Percentiles rank a stretch among this genome's conserved stretches.
These are phyloP conservation scores for Eulithis prunata DNA, from an alignment of 2,888 invertebrate genomes.

Conservation along the genomic window DNA sequence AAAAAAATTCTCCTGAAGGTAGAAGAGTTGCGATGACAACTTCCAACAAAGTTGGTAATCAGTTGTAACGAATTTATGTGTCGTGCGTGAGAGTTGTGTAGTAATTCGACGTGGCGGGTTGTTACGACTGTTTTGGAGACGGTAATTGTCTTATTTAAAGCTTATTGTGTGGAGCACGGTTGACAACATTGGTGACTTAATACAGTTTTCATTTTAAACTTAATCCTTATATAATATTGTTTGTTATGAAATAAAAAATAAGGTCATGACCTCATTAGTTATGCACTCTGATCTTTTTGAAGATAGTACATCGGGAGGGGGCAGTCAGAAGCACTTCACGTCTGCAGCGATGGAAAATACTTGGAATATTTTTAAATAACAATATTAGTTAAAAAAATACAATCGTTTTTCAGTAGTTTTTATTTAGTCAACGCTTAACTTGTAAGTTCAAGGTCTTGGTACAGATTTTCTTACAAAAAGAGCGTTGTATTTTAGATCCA, in stretches of 20 bases:
- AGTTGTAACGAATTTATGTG: constrained; percentile 81
- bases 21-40: constrained; percentile 81
- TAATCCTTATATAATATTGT: neutral
- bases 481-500: constrained; percentile 8
- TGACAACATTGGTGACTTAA: constrained; percentile 3
- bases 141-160: constrained; percentile 45
- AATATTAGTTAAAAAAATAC: too few species aligned
- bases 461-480: constrained; percentile 7
- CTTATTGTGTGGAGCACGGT: constrained; percentile 34
- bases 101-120: constrained; percentile 41
- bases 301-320: too few species aligned
- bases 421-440: too few species aligned
- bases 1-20: constrained; percentile 73
- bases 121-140: constrained; percentile 33
- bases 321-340: too few species aligned
- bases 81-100: constrained; percentile 62
- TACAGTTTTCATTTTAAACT: constrained; percentile 4
- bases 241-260: neutral
- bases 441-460: too few species aligned
- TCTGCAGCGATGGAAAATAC: too few species aligned
- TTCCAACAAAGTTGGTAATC: constrained; percentile 78
- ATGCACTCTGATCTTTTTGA: too few species aligned
- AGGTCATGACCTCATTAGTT: too few species aligned
- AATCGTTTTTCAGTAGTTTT: too few species aligned
- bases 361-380: too few species aligned